phyloP scores from a whole-genome alignment of 2,888 invertebrate species.

The Ophion costatus region DNA sequence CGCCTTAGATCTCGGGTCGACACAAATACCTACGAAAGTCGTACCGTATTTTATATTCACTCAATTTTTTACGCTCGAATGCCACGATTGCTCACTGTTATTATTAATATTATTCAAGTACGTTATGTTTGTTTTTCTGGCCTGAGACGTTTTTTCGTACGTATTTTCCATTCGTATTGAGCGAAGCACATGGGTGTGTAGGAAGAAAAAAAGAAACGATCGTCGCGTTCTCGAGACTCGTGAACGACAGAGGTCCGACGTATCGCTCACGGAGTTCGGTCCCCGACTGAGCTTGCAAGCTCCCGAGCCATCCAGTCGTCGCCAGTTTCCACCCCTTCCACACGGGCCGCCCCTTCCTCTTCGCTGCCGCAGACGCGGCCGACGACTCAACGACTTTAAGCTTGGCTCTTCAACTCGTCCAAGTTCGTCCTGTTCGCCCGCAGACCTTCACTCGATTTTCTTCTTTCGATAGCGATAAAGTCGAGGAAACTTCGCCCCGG shows the following conservation, averaged over 20 bases:
- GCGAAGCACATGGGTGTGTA: constrained; percentile 35
- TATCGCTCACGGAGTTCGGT: constrained; percentile 77
- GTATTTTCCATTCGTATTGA: constrained; percentile 9
- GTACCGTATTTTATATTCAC: background rate
- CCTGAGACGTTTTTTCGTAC: background rate
- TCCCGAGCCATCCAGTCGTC: constrained; percentile 59
- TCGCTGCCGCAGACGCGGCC: background rate
- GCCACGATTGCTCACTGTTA: background rate
- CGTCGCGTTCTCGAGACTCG: constrained; percentile 9
- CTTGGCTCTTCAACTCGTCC: background rate
- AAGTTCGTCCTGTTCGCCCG: background rate
- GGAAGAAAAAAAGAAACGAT: background rate
- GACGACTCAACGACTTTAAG: background rate
- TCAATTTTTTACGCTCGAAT: background rate
- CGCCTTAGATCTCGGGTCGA: background rate
- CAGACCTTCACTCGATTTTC: background rate
- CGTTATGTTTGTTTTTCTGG: background rate
- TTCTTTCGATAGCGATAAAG: background rate
- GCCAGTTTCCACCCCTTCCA: constrained; percentile 22
- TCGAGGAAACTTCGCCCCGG: background rate
- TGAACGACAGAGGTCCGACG: constrained; percentile 60
- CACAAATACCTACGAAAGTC: background rate
- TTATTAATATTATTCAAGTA: background rate
- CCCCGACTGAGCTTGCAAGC: constrained; percentile 76
- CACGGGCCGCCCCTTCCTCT: constrained; percentile 5